Base-by-base conservation (phyloP, 2,888 invertebrate genomes). In the Amiota communis region DNA sequence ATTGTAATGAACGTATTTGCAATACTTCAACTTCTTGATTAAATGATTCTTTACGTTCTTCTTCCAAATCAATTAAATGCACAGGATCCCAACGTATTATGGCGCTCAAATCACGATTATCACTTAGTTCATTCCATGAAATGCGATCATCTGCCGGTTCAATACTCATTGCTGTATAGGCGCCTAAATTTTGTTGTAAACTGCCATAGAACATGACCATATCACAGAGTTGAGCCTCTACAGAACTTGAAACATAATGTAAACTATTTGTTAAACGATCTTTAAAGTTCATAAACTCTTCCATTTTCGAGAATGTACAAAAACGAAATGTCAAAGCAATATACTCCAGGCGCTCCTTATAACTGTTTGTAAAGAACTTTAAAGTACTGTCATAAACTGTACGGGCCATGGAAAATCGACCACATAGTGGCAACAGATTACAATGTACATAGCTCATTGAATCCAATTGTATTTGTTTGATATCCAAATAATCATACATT, bases 381-480 rank as follows among this genome's bases (percentile, higher is more conserved):
- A 95, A 91, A 12, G 97, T 95, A 68, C 93, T 92, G 70, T 95
- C 94, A 76, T 95, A 93, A 76, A 95, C 91, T 73, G 92, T 91
- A 71, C 93, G 91, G 15, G 95, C 94, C 20, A 94, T 91, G 1
- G 92, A 90, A 81, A 94, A 93, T 64, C 95, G 93, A 9, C 95
- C 96, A 56, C 93, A 92, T 10, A 95, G 92, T 20, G 94, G 92
- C 72, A 97, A 91, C 71, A 95, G 92, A 77, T 94, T 94, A 78
- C 94, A 93, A 90, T 96, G 95, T 76, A 95, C 91, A 91, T 96
- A 96, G 79, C 98, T 97, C 88, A 98, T 91, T 0, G 98, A 96
- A 89, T 98, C 97, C 87, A 97, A 91, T 90, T 98, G 98, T 81
- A 98, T 93, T 90, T 98, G 97, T 90, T 98, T 98, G 74, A 97